Evolutionary conservation across 2,888 invertebrate genomes (phyloP), one percentile per base, ranked within the genome.

Genomic region (Tholera decimalis): DNA sequence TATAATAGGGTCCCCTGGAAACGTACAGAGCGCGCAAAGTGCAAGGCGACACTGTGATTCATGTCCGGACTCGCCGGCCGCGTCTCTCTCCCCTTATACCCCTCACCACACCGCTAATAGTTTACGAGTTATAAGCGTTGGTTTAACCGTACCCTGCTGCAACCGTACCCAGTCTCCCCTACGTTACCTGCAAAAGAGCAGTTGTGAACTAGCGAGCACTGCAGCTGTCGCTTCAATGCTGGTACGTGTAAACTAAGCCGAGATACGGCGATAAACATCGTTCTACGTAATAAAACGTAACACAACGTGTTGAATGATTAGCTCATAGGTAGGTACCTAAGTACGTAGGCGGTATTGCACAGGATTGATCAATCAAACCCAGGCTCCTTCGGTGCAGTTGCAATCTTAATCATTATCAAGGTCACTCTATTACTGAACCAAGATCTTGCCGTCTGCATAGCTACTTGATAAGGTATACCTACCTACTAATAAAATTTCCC

Each of bases 191-290:
- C 59, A 54, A 70, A 67, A 20, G 64, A 61, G 43, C 46, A 55
- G 24, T 57, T 62, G 61, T 56, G 60, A 77, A 77, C 80, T 79
- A 71, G 64, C 80, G 71, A 79, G 75, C 74, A 75, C 77, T 79
- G 79, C 72, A 77, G 79, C 71, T 82, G 81, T 77, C 79, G 82
- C 78, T 70, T 59, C 75, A 86, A 80, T 83, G 83, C 78, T 80
- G 13, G 18, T 28, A 68, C 73, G 63, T 67, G 56, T 77, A 80
- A 77, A 83, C 81, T 81, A 77, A 69, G 60, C 47, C 54, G 69
- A 79, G 65, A 78, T 77, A 76, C 57, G 65, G 46, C 69, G 80
- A 80, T 82, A 82, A 80, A 77, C 68, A 78, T 77, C 64, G 47
- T 75, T 71, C 70, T 69, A 82, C 80, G 79, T 81, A 79, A 26